Base-by-base conservation (phyloP, 2,113 vertebrate species). In the Acrocephalus arundinaceus region DNA sequence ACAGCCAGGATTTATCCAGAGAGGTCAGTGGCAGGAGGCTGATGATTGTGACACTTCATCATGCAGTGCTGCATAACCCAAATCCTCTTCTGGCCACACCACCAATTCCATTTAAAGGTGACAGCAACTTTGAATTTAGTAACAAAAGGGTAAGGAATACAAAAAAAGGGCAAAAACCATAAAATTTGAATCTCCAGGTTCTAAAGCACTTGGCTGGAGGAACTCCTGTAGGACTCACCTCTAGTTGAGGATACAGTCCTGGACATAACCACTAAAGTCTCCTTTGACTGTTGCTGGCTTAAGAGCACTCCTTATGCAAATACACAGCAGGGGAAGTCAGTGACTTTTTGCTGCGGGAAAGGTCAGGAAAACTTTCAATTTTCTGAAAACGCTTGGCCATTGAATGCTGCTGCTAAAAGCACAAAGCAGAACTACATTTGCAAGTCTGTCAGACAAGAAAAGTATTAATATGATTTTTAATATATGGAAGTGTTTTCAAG, bases 361-460 rank as follows among this genome's bases (percentile, higher is more conserved):
- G 76, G 91, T 93, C 87, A 93, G 63, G 86, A 93, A 89, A 88
- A 52, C 45, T 94, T 96, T 54, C 39, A 67, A 10, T 71, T 66
- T 63, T 83, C 72, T 67, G 82, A 77, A 86, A 15, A 49, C 0
- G 1, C 46, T 68, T 85, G 90, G 45, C 80, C 54, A 58, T 61
- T 0, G 1, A 77, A 37, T 3, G 15, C 31, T 85, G 30, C 83
- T 92, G 65, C 82, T 73, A 78, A 49, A 86, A 39, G 57, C 39
- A 19, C 37, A 51, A 41, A 73, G 48, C 62, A 88, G 80, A 81
- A 89, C 78, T 39, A 28, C 22, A 72, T 82, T 92, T 85, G 52
- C 23, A 86, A 91, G 31, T 88, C 25, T n/a, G n/a, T 73, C 62
- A 66, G 59, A 31, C 54, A 73, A 73, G 54, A 30, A 45, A 41